A percentile compares a stretch with the other conserved stretches of the same genome.
Evolutionary conservation across 2,797 vertebrate species (phyloP).

Genomic region (Sebastes iracundus): DNA sequence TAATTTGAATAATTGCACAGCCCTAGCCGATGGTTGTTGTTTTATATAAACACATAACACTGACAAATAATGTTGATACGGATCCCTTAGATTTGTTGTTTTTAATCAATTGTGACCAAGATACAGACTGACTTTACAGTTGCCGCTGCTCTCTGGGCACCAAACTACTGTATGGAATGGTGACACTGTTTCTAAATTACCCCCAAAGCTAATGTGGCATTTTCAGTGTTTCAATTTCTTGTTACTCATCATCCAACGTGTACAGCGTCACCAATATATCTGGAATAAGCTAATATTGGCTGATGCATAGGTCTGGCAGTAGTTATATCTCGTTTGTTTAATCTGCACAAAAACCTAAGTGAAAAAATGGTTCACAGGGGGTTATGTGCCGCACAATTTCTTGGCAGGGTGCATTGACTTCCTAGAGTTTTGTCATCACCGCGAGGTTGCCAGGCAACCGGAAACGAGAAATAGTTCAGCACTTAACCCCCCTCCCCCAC

Average conservation of each 20-base stretch:
- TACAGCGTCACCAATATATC: neutral
- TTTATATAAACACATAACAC: neutral
- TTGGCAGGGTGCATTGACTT: conserved; percentile 6
- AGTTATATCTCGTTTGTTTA: neutral
- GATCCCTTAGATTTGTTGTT: neutral
- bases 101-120: neutral
- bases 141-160: neutral
- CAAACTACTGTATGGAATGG: neutral
- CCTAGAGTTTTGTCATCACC: conserved; percentile 8
- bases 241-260: no score
- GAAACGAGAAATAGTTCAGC: conserved; percentile 6
- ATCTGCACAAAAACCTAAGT: neutral
- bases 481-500: neutral
- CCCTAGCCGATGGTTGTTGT: neutral
- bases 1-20: no score
- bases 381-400: neutral
- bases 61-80: neutral
- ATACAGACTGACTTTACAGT: neutral
- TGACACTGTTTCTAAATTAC: neutral
- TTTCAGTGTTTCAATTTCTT: no score
- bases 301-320: neutral
- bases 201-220: no score
- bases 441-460: conserved; percentile 14
- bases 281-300: neutral
- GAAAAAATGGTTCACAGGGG: neutral